Evolutionary conservation across 2,888 invertebrate genomes (phyloP).

Genomic region (Brachylomia viminalis): DNA sequence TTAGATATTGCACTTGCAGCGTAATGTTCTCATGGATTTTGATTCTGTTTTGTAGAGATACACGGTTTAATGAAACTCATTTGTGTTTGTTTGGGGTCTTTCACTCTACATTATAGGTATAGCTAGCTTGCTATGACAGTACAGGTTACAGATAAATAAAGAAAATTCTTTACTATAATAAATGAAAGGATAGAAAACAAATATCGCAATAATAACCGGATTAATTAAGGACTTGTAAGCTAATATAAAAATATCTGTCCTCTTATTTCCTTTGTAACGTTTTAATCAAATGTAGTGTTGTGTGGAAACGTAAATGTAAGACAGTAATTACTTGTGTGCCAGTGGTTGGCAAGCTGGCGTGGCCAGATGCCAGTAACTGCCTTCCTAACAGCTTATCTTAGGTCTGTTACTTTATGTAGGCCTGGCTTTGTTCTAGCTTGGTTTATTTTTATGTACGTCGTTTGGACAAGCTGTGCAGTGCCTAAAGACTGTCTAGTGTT

Average conservation of each 20-base stretch:
- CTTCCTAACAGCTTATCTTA: conserved; percentile 70
- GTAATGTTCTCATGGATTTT: not conserved
- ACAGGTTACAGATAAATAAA: conserved; percentile 3
- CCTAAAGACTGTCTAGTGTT: conserved; percentile 18
- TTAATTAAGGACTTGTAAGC: conserved; percentile 30
- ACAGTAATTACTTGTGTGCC: conserved; percentile 62
- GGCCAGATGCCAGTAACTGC: conserved; percentile 72
- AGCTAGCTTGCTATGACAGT: not conserved
- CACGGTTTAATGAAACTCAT: not conserved
- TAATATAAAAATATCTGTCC: conserved; percentile 47
- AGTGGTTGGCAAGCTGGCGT: conserved; percentile 60
- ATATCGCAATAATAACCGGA: conserved; percentile 19
- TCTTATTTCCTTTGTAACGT: conserved; percentile 35
- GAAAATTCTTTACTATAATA: not conserved
- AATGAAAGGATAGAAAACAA: not conserved
- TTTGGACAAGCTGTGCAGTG: conserved; percentile 41
- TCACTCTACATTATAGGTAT: not conserved
- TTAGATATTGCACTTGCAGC: not conserved
- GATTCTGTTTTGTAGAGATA: not conserved
- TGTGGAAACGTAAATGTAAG: conserved; percentile 58
- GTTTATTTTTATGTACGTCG: conserved; percentile 49
- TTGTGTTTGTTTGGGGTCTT: not conserved
- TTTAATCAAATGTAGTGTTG: conserved; percentile 57
- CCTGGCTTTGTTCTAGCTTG: conserved; percentile 47
- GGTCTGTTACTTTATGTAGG: conserved; percentile 58